phyloP scores from a whole-genome alignment of 2,113 vertebrate species.

The Eublepharis macularius region DNA sequence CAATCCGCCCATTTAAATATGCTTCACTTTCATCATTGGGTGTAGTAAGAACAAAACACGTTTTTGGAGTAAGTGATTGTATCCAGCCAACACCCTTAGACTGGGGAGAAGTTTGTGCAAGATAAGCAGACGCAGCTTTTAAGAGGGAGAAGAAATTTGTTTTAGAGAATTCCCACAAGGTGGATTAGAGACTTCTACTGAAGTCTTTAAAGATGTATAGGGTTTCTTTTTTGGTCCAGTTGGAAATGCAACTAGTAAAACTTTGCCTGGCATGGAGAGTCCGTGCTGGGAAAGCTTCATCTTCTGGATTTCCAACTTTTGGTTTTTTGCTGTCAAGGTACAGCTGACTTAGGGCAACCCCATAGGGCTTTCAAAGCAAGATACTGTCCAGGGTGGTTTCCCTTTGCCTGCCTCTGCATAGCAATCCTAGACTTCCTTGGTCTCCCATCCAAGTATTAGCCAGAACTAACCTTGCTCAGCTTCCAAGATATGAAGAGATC shows the following conservation, averaged over 20 bases:
- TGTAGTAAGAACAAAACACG: slow-evolving; percentile 47
- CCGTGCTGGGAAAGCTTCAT: not conserved
- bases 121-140: slow-evolving; percentile 58
- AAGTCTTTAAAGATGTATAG: not conserved
- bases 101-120: slow-evolving; percentile 59
- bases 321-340: no score
- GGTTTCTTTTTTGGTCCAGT: not conserved
- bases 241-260: not conserved
- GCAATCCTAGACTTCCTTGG: no score
- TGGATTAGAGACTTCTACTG: slow-evolving; percentile 10
- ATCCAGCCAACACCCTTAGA: slow-evolving; percentile 53
- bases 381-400: no score
- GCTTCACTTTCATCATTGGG: slow-evolving; percentile 66
- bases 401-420: no score
- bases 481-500: no score
- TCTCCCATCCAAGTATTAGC: no score
- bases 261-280: slow-evolving; percentile 13
- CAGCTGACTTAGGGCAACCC: no score
- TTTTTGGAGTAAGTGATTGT: slow-evolving; percentile 56
- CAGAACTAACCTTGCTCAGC: no score
- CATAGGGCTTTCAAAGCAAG: no score
- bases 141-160: slow-evolving; percentile 32
- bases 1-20: slow-evolving; percentile 43
- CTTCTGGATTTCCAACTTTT: not conserved
- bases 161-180: slow-evolving; percentile 35